These are phyloP conservation scores for Urophycis tenuis DNA, from an alignment of 2,797 vertebrate species.

Conservation along the genomic window DNA sequence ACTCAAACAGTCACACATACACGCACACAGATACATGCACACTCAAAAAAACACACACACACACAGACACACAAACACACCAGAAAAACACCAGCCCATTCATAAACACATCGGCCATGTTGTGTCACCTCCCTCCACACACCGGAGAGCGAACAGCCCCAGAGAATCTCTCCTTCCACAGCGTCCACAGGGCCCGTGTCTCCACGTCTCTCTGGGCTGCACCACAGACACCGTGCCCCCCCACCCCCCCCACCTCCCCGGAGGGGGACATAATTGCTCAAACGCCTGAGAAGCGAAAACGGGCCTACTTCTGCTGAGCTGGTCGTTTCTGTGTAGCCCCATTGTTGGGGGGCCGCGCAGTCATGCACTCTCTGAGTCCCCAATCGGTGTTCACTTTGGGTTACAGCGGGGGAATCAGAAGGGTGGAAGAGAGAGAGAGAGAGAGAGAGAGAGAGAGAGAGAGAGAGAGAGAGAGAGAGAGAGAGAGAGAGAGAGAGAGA, in stretches of 20 bases:
- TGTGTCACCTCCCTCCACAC: constrained; percentile 23
- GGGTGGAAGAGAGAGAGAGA: constrained; percentile 38
- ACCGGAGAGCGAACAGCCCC: constrained; percentile 13
- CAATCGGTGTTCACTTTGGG: constrained; percentile 55
- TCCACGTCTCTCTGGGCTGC: constrained; percentile 34
- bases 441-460: neutral
- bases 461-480: constrained; percentile 21
- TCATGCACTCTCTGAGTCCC: constrained; percentile 66
- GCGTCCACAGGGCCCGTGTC: constrained; percentile 30
- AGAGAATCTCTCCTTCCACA: constrained; percentile 27
- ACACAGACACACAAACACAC: neutral
- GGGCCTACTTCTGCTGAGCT: constrained; percentile 69
- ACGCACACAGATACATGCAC: neutral
- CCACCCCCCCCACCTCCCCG: constrained; percentile 36
- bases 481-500: constrained; percentile 25
- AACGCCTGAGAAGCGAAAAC: constrained; percentile 65
- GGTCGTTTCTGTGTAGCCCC: constrained; percentile 67
- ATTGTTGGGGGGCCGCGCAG: constrained; percentile 69
- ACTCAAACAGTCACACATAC: no score
- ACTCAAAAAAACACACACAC: neutral
- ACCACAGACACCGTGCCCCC: constrained; percentile 47
- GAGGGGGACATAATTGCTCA: constrained; percentile 66
- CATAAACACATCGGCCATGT: neutral
- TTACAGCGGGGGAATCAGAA: constrained; percentile 47
- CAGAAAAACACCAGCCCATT: neutral